phyloP scores from a whole-genome alignment of 1,140 invertebrate species.

The Hormaphis cornu region DNA sequence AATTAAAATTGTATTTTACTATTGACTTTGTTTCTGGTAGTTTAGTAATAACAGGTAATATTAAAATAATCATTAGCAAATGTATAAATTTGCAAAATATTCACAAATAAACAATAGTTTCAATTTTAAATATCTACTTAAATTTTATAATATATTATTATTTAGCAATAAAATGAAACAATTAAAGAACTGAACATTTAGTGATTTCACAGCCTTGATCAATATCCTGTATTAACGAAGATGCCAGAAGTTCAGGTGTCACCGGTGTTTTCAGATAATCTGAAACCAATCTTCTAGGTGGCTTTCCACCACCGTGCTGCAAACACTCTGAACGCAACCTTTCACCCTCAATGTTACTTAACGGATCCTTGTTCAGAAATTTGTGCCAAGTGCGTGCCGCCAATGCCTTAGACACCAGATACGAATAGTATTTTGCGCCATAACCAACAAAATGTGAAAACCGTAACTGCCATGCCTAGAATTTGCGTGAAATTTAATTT shows the following conservation, averaged over 20 bases:
- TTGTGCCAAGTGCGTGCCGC: constrained; percentile 89
- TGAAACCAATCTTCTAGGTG: constrained; percentile 59
- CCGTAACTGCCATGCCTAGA: constrained; percentile 83
- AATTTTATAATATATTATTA: too few relatives aligned
- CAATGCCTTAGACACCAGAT: constrained; percentile 85
- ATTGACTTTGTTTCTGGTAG: too few relatives aligned
- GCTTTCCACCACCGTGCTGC: constrained; percentile 78
- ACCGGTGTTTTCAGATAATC: constrained; percentile 62
- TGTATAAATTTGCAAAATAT: too few relatives aligned
- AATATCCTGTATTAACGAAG: constrained; percentile 47
- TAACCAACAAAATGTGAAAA: constrained; percentile 96
- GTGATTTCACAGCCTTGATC: constrained; percentile 36
- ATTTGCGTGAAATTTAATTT: background rate
- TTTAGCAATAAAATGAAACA: background rate
- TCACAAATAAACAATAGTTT: too few relatives aligned
- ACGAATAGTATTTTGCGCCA: constrained; percentile 97
- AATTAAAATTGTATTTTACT: too few relatives aligned
- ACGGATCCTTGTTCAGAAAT: constrained; percentile 75
- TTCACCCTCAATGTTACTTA: constrained; percentile 64
- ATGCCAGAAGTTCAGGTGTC: constrained; percentile 49
- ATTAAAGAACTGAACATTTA: background rate
- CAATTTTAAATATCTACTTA: too few relatives aligned
- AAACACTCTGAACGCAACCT: constrained; percentile 67
- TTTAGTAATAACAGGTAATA: too few relatives aligned
- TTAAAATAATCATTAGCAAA: too few relatives aligned